Base-by-base conservation (phyloP, 2,797 vertebrate species). In the Oreonectes daqikongensis region DNA sequence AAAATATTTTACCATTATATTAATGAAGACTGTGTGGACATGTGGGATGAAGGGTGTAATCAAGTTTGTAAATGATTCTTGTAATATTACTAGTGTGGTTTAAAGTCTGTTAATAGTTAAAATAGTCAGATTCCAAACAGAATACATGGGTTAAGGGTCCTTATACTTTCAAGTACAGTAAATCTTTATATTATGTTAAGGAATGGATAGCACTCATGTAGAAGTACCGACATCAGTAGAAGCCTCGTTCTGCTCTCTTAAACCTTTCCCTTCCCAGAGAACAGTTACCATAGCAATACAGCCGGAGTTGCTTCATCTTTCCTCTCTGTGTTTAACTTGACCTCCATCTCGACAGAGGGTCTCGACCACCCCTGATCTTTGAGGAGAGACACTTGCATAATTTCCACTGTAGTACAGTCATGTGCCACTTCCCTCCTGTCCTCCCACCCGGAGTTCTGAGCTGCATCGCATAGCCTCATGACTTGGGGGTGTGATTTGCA, bases 211-310 rank as follows among this genome's bases (percentile, higher is more conserved):
- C 68, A 71, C 61, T 77, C 67, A 64, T 20, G 28, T 44, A 50
- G 59, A 48, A 78, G 44, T 38, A 59, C 38, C n/a, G 77, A 42
- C 35, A 75, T 57, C 52, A 61, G 69, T 32, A 42, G 48, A 53
- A 69, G 35, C 28, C 60, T 79, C 44, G 18, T 69, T 42, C 77
- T 80, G 83, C 79, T 85, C 83, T 85, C 74, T 81, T 83, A 81
- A 69, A 83, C 85, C 78, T 86, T 86, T 84, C 87, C 87, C 75
- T 40, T 77, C 53, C 68, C 69, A 72, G 82, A 88, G 88, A 87
- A 89, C 86, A 87, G 88, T 93, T 88, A 80, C 90, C 89, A 93
- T 93, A 90, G 91, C 86, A 91, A 94, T 90, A 75, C 88, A 85
- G 86, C 85, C 90, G 90, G 90, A 92, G 91, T 92, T 90, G 90